Evolutionary conservation across 2,797 vertebrate species (phyloP).

Genomic region (Amphiprion clarkii): DNA sequence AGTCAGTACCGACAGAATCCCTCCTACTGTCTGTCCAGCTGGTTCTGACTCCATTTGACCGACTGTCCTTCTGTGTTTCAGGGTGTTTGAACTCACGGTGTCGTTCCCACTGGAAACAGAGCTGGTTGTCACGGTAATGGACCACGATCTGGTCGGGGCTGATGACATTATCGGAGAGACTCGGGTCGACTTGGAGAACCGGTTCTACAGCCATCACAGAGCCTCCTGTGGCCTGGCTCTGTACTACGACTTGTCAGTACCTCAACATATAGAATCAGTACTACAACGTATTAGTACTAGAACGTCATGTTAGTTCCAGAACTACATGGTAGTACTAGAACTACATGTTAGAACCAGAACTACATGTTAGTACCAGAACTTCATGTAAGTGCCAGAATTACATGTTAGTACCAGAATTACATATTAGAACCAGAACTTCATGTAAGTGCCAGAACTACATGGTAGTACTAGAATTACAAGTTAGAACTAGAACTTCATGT

Average conservation of each 20-base stretch:
- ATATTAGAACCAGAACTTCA: no score
- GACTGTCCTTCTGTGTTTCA: slow-evolving; percentile 61
- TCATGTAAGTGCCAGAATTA: no score
- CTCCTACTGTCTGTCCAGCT: background rate
- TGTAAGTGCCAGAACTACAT: slow-evolving; percentile 42
- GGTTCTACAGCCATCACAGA: slow-evolving; percentile 94
- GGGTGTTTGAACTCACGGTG: slow-evolving; percentile 92
- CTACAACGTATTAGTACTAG: background rate
- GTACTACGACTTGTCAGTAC: slow-evolving; percentile 89
- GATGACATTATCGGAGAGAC: slow-evolving; percentile 95
- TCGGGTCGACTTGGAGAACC: slow-evolving; percentile 93
- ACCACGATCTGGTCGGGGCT: slow-evolving; percentile 92
- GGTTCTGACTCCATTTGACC: slow-evolving; percentile 9
- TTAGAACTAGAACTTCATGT: background rate
- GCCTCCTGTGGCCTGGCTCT: slow-evolving; percentile 90
- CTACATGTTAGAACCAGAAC: no score
- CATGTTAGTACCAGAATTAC: no score
- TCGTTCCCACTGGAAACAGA: slow-evolving; percentile 94
- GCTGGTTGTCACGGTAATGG: slow-evolving; percentile 87
- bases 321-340: no score
- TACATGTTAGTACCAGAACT: no score
- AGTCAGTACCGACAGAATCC: slow-evolving; percentile 83
- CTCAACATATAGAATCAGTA: background rate
- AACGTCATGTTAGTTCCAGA: no score
- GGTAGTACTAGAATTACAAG: slow-evolving; percentile 73